Evolutionary conservation across 2,797 vertebrate genomes (phyloP).

Genomic region (Aselliscus stoliczkanus): DNA sequence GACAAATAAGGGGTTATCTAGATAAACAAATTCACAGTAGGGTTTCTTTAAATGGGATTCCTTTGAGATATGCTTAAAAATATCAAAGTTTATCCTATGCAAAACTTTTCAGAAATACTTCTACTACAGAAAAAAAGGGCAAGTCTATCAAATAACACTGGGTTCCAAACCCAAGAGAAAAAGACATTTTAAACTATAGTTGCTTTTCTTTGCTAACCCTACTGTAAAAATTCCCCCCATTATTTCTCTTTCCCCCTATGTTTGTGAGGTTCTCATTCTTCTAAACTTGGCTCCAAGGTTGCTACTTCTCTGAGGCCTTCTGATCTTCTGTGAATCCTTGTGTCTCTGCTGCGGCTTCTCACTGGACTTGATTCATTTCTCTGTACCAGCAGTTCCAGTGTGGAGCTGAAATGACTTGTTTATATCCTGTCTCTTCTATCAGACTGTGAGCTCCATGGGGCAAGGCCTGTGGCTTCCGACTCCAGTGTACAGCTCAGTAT

Average conservation of each 20-base stretch:
- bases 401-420: not conserved
- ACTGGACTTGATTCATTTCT: not conserved
- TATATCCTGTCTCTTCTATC: not conserved
- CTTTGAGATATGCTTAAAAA: not conserved
- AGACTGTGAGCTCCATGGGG: not conserved
- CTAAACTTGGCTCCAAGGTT: not conserved
- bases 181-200: not conserved
- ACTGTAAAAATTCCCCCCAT: not conserved
- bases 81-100: not conserved
- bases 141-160: not conserved
- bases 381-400: fast-evolving
- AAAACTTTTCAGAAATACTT: not conserved
- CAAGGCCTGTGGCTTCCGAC: not conserved
- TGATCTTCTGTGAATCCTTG: not conserved
- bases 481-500: fast-evolving
- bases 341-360: not conserved
- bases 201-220: not conserved
- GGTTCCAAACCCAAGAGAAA: not conserved
- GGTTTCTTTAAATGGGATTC: not conserved
- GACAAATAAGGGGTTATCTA: not conserved
- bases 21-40: not conserved
- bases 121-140: not conserved
- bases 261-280: not conserved
- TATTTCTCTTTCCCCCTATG: not conserved
- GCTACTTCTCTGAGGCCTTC: not conserved